A percentile compares a stretch with the other conserved stretches of the same genome.
These are phyloP conservation scores for Forpus xanthops DNA, from an alignment of 2,797 vertebrate species.

Conservation along the genomic window DNA sequence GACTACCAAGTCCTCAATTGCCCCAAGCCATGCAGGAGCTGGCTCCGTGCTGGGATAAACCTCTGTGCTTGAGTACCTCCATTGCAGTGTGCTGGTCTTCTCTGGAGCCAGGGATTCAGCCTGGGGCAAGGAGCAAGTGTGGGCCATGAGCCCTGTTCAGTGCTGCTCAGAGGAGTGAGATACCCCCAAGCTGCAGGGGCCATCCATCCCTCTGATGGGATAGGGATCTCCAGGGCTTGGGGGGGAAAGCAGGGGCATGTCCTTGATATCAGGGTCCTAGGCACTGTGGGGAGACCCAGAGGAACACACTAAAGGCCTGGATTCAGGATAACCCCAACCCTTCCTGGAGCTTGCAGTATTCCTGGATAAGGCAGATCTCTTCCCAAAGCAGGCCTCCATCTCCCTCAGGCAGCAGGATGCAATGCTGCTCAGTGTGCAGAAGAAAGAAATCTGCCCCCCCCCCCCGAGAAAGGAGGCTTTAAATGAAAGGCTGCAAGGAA, in stretches of 20 bases:
- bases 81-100: rapidly evolving
- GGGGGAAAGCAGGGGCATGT: too few relatives aligned
- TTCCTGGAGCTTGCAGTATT: not conserved
- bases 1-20: rapidly evolving
- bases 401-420: not conserved
- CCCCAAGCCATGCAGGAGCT: rapidly evolving
- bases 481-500: not conserved
- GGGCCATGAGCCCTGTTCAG: not conserved
- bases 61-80: not conserved
- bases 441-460: not conserved
- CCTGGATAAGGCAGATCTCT: not conserved
- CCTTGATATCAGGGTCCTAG: not conserved
- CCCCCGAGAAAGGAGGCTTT: not conserved
- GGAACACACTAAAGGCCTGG: not conserved
- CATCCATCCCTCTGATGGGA: not conserved
- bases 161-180: not conserved
- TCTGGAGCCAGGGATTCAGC: not conserved
- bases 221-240: rapidly evolving
- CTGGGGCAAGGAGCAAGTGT: not conserved
- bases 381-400: not conserved
- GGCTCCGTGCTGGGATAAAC: not conserved
- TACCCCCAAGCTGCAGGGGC: rapidly evolving
- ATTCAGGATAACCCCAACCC: not conserved
- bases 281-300: too few relatives aligned
- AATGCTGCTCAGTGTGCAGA: not conserved